phyloP scores from a whole-genome alignment of 1,140 invertebrate genomes.

The Holcopasites calliopsidis region DNA sequence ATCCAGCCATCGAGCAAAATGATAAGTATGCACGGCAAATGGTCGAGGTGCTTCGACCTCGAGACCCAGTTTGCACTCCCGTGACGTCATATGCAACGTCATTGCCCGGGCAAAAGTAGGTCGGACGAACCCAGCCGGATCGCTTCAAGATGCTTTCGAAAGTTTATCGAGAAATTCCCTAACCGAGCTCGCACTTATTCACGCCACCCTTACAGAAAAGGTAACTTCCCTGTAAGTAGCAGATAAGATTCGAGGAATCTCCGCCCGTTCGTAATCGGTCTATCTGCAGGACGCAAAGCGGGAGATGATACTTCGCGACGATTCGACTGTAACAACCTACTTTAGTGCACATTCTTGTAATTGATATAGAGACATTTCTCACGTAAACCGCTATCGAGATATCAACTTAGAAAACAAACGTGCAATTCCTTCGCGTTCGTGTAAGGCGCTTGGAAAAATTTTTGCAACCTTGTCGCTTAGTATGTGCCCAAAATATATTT shows the following conservation, averaged over 20 bases:
- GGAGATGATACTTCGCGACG: too few species aligned
- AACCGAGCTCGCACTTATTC: constrained; percentile 32
- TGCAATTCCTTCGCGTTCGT: too few species aligned
- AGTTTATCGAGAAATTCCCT: constrained; percentile 70
- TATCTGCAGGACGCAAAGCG: neutral
- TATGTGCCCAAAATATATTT: too few species aligned
- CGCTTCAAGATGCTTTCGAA: constrained; percentile 59
- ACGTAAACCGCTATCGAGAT: too few species aligned
- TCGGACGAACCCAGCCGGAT: constrained; percentile 62
- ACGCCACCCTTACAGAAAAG: neutral
- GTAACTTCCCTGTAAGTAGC: neutral
- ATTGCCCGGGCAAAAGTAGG: constrained; percentile 74
- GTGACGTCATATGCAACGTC: constrained; percentile 73
- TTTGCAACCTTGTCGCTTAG: too few species aligned
- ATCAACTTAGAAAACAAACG: too few species aligned
- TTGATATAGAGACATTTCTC: too few species aligned
- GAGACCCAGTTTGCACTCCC: constrained; percentile 64
- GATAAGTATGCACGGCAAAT: constrained; percentile 56
- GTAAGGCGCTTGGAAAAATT: too few species aligned
- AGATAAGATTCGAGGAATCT: neutral
- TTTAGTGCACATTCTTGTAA: too few species aligned
- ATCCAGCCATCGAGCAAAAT: constrained; percentile 50
- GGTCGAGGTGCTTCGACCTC: constrained; percentile 66
- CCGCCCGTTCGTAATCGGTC: neutral
- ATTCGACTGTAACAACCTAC: too few species aligned